Evolutionary conservation across 2,888 invertebrate species (phyloP).

Genomic region (Metellina segmentata): DNA sequence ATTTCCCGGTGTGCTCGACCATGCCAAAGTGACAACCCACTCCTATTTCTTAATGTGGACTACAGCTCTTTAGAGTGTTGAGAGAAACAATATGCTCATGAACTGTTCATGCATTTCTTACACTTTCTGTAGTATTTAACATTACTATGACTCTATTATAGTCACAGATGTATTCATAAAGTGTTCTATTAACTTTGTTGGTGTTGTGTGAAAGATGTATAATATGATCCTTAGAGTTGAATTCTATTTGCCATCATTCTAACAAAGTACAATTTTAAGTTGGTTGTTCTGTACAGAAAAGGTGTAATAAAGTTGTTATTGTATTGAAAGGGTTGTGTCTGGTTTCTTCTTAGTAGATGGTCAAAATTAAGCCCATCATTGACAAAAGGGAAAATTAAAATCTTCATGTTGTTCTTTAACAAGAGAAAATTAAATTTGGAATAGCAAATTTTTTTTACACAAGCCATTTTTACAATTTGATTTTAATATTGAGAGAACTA

Average conservation of each 20-base stretch:
- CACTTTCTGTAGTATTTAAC: slow-evolving; percentile 57
- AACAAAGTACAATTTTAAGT: slow-evolving; percentile 72
- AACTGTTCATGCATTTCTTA: slow-evolving; percentile 38
- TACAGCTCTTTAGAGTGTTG: slow-evolving; percentile 14
- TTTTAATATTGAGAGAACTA: too few species aligned
- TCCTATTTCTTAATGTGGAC: slow-evolving; percentile 42
- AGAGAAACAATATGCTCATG: slow-evolving; percentile 4
- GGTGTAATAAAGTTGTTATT: slow-evolving; percentile 74
- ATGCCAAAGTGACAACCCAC: slow-evolving; percentile 16
- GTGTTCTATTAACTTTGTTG: slow-evolving; percentile 70
- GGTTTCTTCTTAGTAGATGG: too few species aligned
- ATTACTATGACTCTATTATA: slow-evolving; percentile 57
- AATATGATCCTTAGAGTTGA: slow-evolving; percentile 62
- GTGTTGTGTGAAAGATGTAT: slow-evolving; percentile 67
- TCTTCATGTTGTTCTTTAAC: too few species aligned
- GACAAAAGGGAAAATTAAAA: too few species aligned
- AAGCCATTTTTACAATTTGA: too few species aligned
- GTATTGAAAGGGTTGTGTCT: slow-evolving; percentile 19
- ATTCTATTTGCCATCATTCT: slow-evolving; percentile 66
- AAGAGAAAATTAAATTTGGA: too few species aligned
- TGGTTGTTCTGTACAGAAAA: slow-evolving; percentile 72
- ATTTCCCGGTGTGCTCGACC: not conserved
- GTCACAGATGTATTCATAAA: slow-evolving; percentile 59
- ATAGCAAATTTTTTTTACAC: too few species aligned
- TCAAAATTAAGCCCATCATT: too few species aligned